Evolutionary conservation across 2,113 vertebrate species (phyloP), one percentile per base, ranked within the genome.

Genomic region (Agapornis roseicollis): DNA sequence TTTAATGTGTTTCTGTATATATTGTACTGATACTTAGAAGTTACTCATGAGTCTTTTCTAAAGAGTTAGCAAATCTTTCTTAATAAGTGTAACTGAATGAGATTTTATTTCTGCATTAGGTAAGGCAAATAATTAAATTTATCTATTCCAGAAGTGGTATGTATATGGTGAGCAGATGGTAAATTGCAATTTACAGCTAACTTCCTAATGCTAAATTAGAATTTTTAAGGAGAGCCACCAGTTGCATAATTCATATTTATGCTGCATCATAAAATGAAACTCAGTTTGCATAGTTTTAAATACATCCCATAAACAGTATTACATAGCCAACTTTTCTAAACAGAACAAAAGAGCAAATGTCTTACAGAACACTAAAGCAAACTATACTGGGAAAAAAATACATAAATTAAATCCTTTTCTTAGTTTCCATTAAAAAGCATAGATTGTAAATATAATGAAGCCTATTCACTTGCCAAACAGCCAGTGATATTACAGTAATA

Each of bases 211-310:
- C 20, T 94, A 92, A 96, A 93, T 92, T 88, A 80, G 85, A 94
- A 92, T 89, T 95, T 90, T 95, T 95, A 91, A 95, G 76, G 46
- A 81, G 55, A 93, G 6, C n/a, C 46, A 83, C 64, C 13, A 65
- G 83, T 96, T 89, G 31, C 42, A 76, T 97, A 93, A 95, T 94
- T 96, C 70, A 93, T 94, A 79, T 80, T 92, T 76, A 90, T 92
- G n/a, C 61, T 81, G 17, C n/a, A 78, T 92, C 85, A 85, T 93
- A 82, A 88, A 88, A 93, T 79, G 77, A 87, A 93, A 82, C 46
- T 61, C 29, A 17, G 66, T 94, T 93, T 96, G 77, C 87, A 65
- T 74, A 64, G 50, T 64, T 91, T 86, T 90, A 80, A 95, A 85
- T 74, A 23, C 65, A 79, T 69, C 52, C 52, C 84, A 79, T 69